These are phyloP conservation scores for Eulithis prunata DNA, from an alignment of 2,888 invertebrate genomes.

Conservation along the genomic window DNA sequence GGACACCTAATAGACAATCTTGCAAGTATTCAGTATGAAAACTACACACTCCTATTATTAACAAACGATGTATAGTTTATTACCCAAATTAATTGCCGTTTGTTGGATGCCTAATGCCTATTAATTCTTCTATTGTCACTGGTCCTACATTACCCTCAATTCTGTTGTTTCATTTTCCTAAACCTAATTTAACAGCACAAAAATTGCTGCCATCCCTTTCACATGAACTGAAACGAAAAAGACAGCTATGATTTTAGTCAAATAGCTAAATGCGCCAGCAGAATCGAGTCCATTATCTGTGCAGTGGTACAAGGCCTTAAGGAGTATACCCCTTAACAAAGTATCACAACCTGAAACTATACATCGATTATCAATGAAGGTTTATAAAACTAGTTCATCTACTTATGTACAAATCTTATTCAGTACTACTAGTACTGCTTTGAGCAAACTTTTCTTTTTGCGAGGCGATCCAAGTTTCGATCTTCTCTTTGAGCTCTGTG, in stretches of 20 bases:
- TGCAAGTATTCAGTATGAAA: slow-evolving; percentile 25
- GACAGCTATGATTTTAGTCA: no score
- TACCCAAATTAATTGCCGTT: background rate
- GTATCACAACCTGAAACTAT: background rate
- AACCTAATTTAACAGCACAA: no score
- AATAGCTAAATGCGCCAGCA: no score
- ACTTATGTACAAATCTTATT: slow-evolving; percentile 38
- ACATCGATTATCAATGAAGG: slow-evolving; percentile 21
- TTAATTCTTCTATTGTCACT: background rate
- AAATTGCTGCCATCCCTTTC: no score
- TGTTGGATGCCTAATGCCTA: background rate
- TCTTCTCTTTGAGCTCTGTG: slow-evolving; percentile 89
- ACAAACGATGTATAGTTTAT: slow-evolving; percentile 13
- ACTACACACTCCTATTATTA: slow-evolving; percentile 17
- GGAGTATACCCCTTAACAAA: no score
- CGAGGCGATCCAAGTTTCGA: slow-evolving; percentile 91
- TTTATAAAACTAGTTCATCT: slow-evolving; percentile 40
- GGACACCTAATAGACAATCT: slow-evolving; percentile 15
- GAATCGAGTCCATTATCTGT: no score
- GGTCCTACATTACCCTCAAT: no score
- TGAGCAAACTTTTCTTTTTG: slow-evolving; percentile 76
- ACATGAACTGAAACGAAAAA: no score
- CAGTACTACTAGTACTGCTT: slow-evolving; percentile 43
- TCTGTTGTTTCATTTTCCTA: no score
- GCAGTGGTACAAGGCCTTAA: no score